phyloP scores from a whole-genome alignment of 2,888 invertebrate species.

The Caenorhabditis auriculariae region DNA sequence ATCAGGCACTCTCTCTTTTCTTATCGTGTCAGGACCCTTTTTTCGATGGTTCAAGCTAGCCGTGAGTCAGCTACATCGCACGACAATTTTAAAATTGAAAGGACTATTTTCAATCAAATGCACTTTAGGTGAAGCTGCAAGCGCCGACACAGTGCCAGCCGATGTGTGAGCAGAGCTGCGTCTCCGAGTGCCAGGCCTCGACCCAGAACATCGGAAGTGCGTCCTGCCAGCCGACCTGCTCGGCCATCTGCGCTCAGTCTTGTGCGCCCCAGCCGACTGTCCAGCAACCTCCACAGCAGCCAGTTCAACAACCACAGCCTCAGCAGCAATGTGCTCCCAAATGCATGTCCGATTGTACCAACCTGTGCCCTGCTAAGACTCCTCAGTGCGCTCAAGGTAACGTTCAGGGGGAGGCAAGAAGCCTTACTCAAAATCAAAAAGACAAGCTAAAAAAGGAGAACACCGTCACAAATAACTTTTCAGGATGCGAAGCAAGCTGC shows the following conservation, averaged over 20 bases:
- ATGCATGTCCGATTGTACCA: conserved; percentile 37
- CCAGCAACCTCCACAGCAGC: conserved; percentile 3
- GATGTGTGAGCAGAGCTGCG: conserved; percentile 31
- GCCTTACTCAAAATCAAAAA: neutral
- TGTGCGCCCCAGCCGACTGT: conserved; percentile 15
- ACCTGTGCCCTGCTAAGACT: conserved; percentile 31
- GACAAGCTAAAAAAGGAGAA: neutral
- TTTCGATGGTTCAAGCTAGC: too few relatives aligned
- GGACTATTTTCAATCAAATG: too few relatives aligned
- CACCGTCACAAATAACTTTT: neutral
- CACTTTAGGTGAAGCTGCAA: too few relatives aligned
- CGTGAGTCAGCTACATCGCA: too few relatives aligned
- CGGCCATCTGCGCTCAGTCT: conserved; percentile 29
- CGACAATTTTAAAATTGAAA: too few relatives aligned
- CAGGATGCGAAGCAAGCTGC: conserved; percentile 33
- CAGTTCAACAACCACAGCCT: neutral
- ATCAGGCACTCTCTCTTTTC: too few relatives aligned
- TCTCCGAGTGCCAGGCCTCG: conserved; percentile 26
- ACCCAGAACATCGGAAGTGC: conserved; percentile 20
- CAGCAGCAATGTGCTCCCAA: conserved; percentile 34
- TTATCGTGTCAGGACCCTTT: too few relatives aligned
- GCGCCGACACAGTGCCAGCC: conserved; percentile 22
- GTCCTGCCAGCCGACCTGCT: conserved; percentile 33
- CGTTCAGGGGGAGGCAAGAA: neutral
- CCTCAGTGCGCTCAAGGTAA: conserved; percentile 32